Evolutionary conservation across 1,140 invertebrate genomes (phyloP), one percentile per base, ranked within the genome.

Genomic region (Ruditapes philippinarum): DNA sequence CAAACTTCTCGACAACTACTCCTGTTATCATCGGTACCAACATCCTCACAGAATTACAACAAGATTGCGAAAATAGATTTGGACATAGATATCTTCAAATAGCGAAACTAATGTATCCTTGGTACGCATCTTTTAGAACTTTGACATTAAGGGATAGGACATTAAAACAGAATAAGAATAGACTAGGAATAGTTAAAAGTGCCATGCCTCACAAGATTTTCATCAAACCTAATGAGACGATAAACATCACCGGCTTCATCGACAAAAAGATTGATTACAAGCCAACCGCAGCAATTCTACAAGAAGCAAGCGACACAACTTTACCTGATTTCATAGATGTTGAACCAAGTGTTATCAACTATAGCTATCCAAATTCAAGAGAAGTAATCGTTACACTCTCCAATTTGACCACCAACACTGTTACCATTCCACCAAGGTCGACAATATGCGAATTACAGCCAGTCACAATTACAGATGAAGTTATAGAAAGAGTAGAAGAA

Each of bases 21-120:
- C 78, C 85, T n/a, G 68, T 90, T 11, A 38, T 90, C 5, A 38
- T 88, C 25, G 78, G 89, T 31, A 90, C 89, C 22, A 90, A 90
- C 51, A 78, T 88, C 0, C 36, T 90, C 19, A 31, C 31, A 22
- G 28, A 40, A 57, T 45, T 82, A 19, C 14, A 81, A 42, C 38
- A 82, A 33, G n/a, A 74, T 12, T 88, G 86, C 49, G 81, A 65
- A 36, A 5, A 82, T 51, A 38, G 60, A 33, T 49, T 45, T 89
- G 87, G 90, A 31, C 49, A 81, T 0, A 70, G 33, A 80, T 91
- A 85, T 76, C 38, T 91, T 36, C 90, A 91, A 45, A 73, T 3
- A 60, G 86, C 86, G 19, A 82, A 91, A 22, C 36, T 91, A 9
- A 25, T 14, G 19, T 80, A 36, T 51, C 87, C 87, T 7, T 89